phyloP scores from a whole-genome alignment of 2,113 vertebrate species.

The Monarcha castaneiventris region DNA sequence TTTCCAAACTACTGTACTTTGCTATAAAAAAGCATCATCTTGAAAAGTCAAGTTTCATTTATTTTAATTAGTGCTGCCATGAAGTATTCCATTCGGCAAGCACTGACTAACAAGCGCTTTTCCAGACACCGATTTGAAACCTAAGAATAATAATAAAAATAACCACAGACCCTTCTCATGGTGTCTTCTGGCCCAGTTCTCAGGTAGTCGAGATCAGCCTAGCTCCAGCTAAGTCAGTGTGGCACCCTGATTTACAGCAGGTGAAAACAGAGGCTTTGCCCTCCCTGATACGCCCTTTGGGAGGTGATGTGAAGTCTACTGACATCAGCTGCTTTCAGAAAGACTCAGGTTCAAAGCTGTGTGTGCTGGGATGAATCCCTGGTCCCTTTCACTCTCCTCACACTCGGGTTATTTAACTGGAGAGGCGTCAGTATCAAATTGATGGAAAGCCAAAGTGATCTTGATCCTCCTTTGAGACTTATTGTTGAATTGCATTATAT shows the following conservation, averaged over 20 bases:
- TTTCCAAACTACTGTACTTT: slow-evolving; percentile 65
- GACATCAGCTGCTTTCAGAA: neutral
- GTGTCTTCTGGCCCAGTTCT: neutral
- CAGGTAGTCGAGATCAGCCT: neutral
- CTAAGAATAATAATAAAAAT: neutral
- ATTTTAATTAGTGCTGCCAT: slow-evolving; percentile 52
- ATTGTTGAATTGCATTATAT: slow-evolving; percentile 60
- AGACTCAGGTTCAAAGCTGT: neutral
- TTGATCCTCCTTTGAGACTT: slow-evolving; percentile 58
- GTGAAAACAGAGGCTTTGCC: neutral
- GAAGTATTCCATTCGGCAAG: neutral
- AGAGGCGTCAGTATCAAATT: slow-evolving; percentile 26
- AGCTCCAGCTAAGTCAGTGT: neutral
- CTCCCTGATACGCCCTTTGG: fast-evolving
- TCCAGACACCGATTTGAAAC: neutral
- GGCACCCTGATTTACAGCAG: neutral
- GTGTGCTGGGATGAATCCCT: neutral
- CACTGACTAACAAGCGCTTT: slow-evolving; percentile 34
- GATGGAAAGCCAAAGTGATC: slow-evolving; percentile 65
- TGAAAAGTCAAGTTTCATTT: slow-evolving; percentile 68
- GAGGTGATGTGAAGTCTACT: neutral
- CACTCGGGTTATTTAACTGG: neutral
- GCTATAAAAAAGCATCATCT: slow-evolving; percentile 37
- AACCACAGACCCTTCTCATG: neutral
- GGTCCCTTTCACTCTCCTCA: neutral